A percentile compares a stretch with the other conserved stretches of the same genome.
Evolutionary conservation across 2,113 vertebrate species (phyloP).

Genomic region (Arenaria interpres): DNA sequence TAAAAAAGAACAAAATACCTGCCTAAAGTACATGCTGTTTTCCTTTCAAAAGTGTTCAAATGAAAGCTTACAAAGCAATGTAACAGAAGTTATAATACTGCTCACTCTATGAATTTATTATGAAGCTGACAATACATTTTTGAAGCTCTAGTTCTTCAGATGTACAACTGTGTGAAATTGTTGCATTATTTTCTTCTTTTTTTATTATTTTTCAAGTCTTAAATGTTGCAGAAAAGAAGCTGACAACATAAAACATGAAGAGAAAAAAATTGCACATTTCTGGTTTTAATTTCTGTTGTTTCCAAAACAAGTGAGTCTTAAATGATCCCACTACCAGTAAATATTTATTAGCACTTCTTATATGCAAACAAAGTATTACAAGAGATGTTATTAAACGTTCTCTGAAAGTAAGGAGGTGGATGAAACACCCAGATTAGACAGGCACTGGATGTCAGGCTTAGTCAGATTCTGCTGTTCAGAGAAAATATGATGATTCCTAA

Average conservation of each 20-base stretch:
- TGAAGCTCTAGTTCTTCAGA: not conserved
- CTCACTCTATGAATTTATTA: constrained; percentile 1
- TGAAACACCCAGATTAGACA: not conserved
- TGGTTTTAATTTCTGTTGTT: not conserved
- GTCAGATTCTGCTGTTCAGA: not conserved
- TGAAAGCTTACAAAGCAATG: not conserved
- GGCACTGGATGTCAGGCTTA: not conserved
- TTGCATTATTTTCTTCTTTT: not conserved
- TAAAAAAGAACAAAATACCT: not conserved
- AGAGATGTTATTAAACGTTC: not conserved
- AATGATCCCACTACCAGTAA: not conserved
- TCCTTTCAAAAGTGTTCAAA: not conserved
- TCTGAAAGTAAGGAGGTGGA: not conserved
- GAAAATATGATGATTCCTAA: not conserved
- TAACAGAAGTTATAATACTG: not conserved
- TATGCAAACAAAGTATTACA: not conserved
- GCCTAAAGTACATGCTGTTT: not conserved
- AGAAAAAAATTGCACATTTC: rapidly evolving
- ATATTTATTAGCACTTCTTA: not conserved
- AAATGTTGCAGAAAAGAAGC: not conserved
- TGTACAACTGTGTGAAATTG: not conserved
- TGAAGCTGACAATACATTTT: constrained; percentile 12
- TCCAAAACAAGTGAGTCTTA: not conserved
- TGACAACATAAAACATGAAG: not conserved
- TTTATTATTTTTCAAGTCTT: not conserved